Percentiles rank a stretch among this genome's conserved stretches.
Evolutionary conservation across 2,797 vertebrate species (phyloP).

Genomic region (Melanotaenia pygmaea): DNA sequence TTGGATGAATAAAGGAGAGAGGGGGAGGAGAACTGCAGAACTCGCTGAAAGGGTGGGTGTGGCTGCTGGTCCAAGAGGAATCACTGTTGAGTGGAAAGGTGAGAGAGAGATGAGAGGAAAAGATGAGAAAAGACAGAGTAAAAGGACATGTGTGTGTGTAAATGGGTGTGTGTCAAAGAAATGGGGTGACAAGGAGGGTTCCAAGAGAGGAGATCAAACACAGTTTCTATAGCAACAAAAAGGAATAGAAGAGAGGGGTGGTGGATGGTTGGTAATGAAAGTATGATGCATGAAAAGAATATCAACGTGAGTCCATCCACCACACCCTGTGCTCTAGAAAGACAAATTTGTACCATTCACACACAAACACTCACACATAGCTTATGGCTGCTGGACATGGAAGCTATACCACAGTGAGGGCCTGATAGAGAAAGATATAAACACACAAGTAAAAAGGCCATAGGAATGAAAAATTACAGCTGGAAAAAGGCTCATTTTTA

Average conservation of each 20-base stretch:
- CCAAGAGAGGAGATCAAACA: constrained; percentile 69
- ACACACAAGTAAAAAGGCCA: neutral
- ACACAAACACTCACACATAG: neutral
- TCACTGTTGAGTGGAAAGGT: constrained; percentile 33
- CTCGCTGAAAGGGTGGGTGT: constrained; percentile 34
- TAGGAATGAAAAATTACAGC: neutral
- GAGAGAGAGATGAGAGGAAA: constrained; percentile 17
- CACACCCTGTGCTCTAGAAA: constrained; percentile 24
- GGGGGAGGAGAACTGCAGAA: constrained; percentile 41
- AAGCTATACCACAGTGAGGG: neutral
- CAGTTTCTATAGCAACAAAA: constrained; percentile 82
- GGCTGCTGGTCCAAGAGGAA: constrained; percentile 24
- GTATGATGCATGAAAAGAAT: constrained; percentile 52
- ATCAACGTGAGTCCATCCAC: constrained; percentile 31
- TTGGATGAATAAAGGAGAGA: constrained; percentile 13
- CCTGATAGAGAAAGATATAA: neutral
- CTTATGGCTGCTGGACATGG: constrained; percentile 1
- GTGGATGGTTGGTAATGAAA: constrained; percentile 44
- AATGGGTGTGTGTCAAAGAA: constrained; percentile 14
- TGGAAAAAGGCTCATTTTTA: neutral
- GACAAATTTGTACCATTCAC: constrained; percentile 8
- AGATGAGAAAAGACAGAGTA: constrained; percentile 25
- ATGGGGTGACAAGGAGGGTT: constrained; percentile 42
- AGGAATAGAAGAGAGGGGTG: constrained; percentile 7
- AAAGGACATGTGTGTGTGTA: neutral